A percentile compares a stretch with the other conserved stretches of the same genome.
Evolutionary conservation across 2,113 vertebrate genomes (phyloP).

Genomic region (Propithecus coquereli): DNA sequence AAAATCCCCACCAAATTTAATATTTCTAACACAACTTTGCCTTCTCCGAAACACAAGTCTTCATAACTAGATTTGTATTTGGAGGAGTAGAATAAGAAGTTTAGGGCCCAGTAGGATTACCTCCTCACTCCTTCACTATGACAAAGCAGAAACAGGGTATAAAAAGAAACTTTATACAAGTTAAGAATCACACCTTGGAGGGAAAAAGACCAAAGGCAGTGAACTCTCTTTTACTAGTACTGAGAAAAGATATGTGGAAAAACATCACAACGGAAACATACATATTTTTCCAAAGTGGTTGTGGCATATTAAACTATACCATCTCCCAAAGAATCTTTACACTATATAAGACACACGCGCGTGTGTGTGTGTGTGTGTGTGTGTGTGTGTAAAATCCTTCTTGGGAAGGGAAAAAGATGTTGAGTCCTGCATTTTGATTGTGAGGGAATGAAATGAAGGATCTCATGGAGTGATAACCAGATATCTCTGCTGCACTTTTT

Average conservation of each 20-base stretch:
- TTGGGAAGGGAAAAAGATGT: background rate
- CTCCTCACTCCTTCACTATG: background rate
- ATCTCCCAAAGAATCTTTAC: background rate
- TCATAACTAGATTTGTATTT: background rate
- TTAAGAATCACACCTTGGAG: accelerated
- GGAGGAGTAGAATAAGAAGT: background rate
- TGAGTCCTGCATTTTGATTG: background rate
- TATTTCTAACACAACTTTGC: background rate
- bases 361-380: background rate
- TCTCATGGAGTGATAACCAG: background rate
- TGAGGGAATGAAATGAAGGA: background rate
- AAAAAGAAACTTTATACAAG: background rate
- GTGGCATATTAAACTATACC: background rate
- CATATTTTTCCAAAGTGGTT: background rate
- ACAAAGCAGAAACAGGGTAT: accelerated
- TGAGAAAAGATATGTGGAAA: background rate
- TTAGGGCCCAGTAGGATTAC: accelerated
- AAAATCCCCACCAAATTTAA: background rate
- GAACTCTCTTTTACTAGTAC: background rate
- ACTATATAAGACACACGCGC: no score
- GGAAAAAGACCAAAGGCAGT: background rate
- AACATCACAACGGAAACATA: background rate
- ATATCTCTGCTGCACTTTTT: background rate
- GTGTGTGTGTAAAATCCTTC: background rate
- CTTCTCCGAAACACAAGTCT: background rate